These are phyloP conservation scores for Cryptus viduatorius DNA, from an alignment of 2,888 invertebrate genomes.

Conservation along the genomic window DNA sequence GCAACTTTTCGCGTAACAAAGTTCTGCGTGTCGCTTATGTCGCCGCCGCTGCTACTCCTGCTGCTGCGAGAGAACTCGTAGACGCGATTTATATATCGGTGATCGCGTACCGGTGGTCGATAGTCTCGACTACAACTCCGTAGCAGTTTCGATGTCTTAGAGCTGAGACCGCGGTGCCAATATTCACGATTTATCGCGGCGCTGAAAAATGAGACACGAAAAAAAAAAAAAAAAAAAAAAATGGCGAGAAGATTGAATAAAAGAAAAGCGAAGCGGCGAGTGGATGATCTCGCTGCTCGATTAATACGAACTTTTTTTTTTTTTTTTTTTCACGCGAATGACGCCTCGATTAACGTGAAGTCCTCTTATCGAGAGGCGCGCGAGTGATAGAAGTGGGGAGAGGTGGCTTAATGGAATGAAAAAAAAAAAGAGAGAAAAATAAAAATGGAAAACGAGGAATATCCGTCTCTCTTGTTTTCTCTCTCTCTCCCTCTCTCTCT, in stretches of 20 bases:
- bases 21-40: slow-evolving; percentile 32
- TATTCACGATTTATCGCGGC: slow-evolving; percentile 29
- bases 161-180: slow-evolving; percentile 12
- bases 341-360: slow-evolving; percentile 49
- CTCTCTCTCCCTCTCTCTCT: slow-evolving; percentile 24
- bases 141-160: not conserved
- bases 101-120: slow-evolving; percentile 6
- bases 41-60: not conserved
- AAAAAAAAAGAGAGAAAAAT: slow-evolving; percentile 18
- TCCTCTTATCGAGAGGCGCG: slow-evolving; percentile 38
- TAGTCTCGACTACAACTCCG: not conserved
- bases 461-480: not conserved
- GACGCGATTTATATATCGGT: not conserved
- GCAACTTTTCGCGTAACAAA: slow-evolving; percentile 59
- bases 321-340: slow-evolving; percentile 21
- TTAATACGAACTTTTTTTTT: slow-evolving; percentile 29
- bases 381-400: slow-evolving; percentile 28
- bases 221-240: slow-evolving; percentile 1
- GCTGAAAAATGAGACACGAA: not conserved
- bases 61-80: not conserved
- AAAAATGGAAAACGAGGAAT: slow-evolving; percentile 54
- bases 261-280: not conserved
- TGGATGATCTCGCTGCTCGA: slow-evolving; percentile 44
- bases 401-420: slow-evolving; percentile 53
- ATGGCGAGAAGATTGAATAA: not conserved